Conservation (phyloP, 2,797 vertebrate species). For the Numenius phaeopus region DNA sequence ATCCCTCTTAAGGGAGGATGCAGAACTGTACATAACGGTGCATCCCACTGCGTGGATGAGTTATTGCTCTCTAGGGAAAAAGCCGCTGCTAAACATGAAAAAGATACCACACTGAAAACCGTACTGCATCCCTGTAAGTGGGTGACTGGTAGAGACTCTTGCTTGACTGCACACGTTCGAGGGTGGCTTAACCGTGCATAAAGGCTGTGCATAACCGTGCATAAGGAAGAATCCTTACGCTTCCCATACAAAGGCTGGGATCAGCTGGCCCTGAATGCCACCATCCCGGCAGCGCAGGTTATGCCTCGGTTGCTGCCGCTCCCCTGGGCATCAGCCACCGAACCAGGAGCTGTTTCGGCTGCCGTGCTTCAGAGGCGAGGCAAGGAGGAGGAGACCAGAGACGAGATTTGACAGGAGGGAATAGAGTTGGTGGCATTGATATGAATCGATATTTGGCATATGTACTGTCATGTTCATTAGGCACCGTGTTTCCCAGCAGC, state of each 20-base stretch:
- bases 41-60: neutral
- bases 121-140: neutral
- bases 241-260: neutral
- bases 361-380: neutral
- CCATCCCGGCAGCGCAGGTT: neutral
- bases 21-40: neutral
- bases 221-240: no score
- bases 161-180: neutral
- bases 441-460: rapidly evolving
- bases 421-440: neutral
- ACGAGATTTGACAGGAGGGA: neutral
- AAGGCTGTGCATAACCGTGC: no score
- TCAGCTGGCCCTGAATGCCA: neutral
- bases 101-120: neutral
- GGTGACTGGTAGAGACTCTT: neutral
- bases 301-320: neutral
- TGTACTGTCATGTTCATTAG: neutral
- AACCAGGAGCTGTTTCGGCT: neutral
- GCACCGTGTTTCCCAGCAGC: neutral
- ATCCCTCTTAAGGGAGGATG: neutral
- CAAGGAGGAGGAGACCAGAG: neutral
- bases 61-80: neutral
- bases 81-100: neutral
- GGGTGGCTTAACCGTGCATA: neutral
- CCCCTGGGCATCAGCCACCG: neutral